Evolutionary conservation across 1,140 invertebrate genomes (phyloP).

Genomic region (Zaprionus kolodkinae): DNA sequence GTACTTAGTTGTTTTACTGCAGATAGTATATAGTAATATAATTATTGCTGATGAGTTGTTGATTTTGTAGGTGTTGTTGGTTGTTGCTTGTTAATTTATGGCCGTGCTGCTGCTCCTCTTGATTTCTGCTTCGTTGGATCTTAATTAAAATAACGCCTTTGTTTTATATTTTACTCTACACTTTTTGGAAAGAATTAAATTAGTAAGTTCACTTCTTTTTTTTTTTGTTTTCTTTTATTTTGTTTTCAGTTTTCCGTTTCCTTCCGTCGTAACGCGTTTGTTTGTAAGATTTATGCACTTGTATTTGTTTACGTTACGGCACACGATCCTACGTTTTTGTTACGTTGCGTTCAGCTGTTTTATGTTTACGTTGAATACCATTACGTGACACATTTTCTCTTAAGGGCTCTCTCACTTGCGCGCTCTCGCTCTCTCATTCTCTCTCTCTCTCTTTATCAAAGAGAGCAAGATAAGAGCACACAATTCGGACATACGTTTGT

Average conservation of each 20-base stretch:
- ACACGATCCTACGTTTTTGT: slow-evolving; percentile 69
- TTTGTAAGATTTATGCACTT: slow-evolving; percentile 26
- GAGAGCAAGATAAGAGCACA: slow-evolving; percentile 24
- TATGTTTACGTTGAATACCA: slow-evolving; percentile 66
- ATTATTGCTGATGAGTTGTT: slow-evolving; percentile 27
- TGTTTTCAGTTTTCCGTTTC: slow-evolving; percentile 48
- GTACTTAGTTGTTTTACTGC: slow-evolving; percentile 54
- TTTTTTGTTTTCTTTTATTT: slow-evolving; percentile 22
- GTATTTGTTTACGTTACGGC: slow-evolving; percentile 60
- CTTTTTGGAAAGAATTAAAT: slow-evolving; percentile 31
- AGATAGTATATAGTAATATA: slow-evolving; percentile 9
- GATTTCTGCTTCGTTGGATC: slow-evolving; percentile 47
- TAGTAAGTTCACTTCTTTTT: slow-evolving; percentile 29
- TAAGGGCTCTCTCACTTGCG: slow-evolving; percentile 16
- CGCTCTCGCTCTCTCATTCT: no score
- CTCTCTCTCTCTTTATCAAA: slow-evolving; percentile 23
- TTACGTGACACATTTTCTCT: slow-evolving; percentile 59
- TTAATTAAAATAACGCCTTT: slow-evolving; percentile 52
- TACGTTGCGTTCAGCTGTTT: slow-evolving; percentile 66
- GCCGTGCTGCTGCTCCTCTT: slow-evolving; percentile 43
- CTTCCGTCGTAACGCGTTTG: slow-evolving; percentile 8
- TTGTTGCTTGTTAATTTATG: slow-evolving; percentile 46
- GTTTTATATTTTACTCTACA: slow-evolving; percentile 55
- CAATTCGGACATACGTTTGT: slow-evolving; percentile 29
- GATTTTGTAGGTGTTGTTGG: slow-evolving; percentile 28